phyloP scores from a whole-genome alignment of 2,113 vertebrate species.

The Paramormyrops kingsleyae region DNA sequence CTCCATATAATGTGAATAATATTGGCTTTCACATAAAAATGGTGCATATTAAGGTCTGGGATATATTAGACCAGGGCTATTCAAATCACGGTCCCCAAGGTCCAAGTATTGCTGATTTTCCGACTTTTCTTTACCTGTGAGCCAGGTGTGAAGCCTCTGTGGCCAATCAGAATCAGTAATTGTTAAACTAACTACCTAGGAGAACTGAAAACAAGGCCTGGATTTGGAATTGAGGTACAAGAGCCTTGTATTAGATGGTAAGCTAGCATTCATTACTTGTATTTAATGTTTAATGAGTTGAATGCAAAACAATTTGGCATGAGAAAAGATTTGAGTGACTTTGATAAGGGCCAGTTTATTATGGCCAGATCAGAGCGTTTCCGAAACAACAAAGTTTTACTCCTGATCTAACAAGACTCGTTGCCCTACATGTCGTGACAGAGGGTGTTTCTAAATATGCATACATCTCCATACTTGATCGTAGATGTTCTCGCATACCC shows the following conservation, averaged over 20 bases:
- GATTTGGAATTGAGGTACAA: too few species aligned
- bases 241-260: too few species aligned
- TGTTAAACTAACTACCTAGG: not conserved
- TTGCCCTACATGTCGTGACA: not conserved
- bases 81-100: not conserved
- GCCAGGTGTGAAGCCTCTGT: not conserved
- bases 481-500: not conserved
- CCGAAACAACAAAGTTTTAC: too few species aligned
- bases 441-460: not conserved
- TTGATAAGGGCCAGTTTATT: too few species aligned
- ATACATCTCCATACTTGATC: not conserved
- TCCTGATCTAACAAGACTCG: not conserved
- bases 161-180: not conserved
- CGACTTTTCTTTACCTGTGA: not conserved
- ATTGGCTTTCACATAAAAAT: not conserved
- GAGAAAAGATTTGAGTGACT: too few species aligned
- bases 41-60: not conserved
- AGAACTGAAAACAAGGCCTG: too few species aligned
- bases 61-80: not conserved
- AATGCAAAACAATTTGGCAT: too few species aligned
- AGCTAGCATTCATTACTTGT: too few species aligned
- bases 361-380: too few species aligned
- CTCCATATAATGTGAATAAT: not conserved
- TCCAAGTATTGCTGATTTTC: not conserved
- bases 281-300: too few species aligned